A percentile compares a stretch with the other conserved stretches of the same genome.
Conservation (phyloP, 2,797 vertebrate species). For the Darevskia mixta region DNA sequence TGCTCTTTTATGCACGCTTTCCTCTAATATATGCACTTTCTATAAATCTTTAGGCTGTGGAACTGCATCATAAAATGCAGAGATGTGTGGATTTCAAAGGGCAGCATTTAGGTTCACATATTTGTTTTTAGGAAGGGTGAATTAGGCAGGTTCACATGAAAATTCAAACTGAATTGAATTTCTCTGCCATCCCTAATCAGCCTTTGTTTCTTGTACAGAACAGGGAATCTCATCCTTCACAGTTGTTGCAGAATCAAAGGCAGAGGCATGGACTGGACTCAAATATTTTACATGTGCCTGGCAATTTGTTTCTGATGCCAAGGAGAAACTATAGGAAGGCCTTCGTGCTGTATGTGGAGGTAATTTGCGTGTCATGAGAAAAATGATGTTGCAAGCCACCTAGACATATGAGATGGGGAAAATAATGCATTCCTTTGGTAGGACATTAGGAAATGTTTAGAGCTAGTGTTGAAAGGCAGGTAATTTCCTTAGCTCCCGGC, state of each 20-base stretch:
- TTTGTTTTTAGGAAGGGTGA: too few species aligned
- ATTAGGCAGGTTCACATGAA: too few species aligned
- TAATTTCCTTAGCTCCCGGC: neutral
- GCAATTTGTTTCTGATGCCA: slow-evolving; percentile 48
- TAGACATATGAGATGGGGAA: neutral
- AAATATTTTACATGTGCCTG: neutral
- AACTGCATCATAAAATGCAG: too few species aligned
- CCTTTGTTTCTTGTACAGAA: neutral
- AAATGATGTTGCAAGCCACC: slow-evolving; percentile 27
- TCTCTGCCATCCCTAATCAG: too few species aligned
- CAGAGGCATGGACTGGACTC: fast-evolving
- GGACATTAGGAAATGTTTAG: neutral
- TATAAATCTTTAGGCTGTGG: too few species aligned
- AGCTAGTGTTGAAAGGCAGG: neutral
- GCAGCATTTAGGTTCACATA: too few species aligned
- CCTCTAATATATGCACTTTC: too few species aligned
- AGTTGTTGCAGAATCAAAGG: slow-evolving; percentile 30
- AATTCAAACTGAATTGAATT: too few species aligned
- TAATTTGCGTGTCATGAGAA: slow-evolving; percentile 33
- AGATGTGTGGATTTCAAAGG: too few species aligned
- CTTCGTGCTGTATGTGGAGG: slow-evolving; percentile 10
- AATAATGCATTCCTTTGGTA: neutral
- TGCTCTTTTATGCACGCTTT: too few species aligned
- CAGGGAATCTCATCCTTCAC: neutral
- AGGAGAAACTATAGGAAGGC: slow-evolving; percentile 27